A percentile compares a stretch with the other conserved stretches of the same genome.
Evolutionary conservation across 1,140 invertebrate genomes (phyloP).

Genomic region (fruit fly (Drosophila melanogaster)): Release_6_plus_ISO1_MT NT_037436.4:10439501-10440000

Average conservation of each 20-base stretch:
- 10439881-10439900: slow-evolving; percentile 29
- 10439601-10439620: slow-evolving; percentile 35
- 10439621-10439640: slow-evolving; percentile 20
- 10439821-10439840: slow-evolving; percentile 66
- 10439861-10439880: slow-evolving; percentile 63
- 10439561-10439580: slow-evolving; percentile 47
- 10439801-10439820: slow-evolving; percentile 77
- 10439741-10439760: slow-evolving; percentile 48
- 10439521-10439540: slow-evolving; percentile 44
- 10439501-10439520: slow-evolving; percentile 43
- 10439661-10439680: slow-evolving; percentile 12
- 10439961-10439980: neutral
- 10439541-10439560: slow-evolving; percentile 28
- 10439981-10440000: slow-evolving; percentile 6
- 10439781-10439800: slow-evolving; percentile 52
- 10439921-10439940: neutral
- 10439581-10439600: slow-evolving; percentile 34
- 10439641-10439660: slow-evolving; percentile 32
- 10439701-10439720: slow-evolving; percentile 3
- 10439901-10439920: slow-evolving; percentile 13
- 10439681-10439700: slow-evolving; percentile 8
- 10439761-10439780: slow-evolving; percentile 55
- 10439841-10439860: slow-evolving; percentile 64
- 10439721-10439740: slow-evolving; percentile 65
- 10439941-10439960: slow-evolving; percentile 8